Evolutionary conservation across 2,113 vertebrate genomes (phyloP), one percentile per base, ranked within the genome.

Genomic region (Caloenas nicobarica): DNA sequence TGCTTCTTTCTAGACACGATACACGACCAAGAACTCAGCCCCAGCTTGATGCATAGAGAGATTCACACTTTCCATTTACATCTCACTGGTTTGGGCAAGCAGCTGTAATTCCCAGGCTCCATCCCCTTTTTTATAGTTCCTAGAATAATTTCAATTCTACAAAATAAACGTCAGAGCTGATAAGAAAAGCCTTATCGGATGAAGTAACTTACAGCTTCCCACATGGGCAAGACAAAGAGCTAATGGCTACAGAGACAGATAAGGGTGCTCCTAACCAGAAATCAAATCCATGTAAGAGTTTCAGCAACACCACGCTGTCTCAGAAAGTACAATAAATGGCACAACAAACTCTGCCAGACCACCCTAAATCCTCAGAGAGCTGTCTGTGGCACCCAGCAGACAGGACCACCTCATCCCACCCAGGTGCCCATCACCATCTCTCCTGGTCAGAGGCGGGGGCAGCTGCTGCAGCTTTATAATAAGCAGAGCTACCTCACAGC

Each of bases 261-360:
- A 97, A 97, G 38, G 29, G 26, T 8, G 69, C 81, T 88, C 77
- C 69, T 51, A 96, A 82, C 38, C 91, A 95, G 94, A 89, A 81
- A 94, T 28, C 85, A 94, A 95, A 96, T 68, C 69, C 81, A 65
- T 13, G 38, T 62, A 81, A 64, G 25, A 60, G 88, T 42, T 93
- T 81, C 53, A n/a, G 62, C 82, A 79, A 46, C 38, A 82, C 36
- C n/a, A 61, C 56, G 15, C 53, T 8, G 3, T 13, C 93, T 88
- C 76, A 54, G 84, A 58, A 85, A 89, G 28, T 11, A 64, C 86
- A 95, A 82, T 5, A 88, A 60, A 82, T 16, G 78, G 57, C 24
- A 50, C n/a, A 62, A 31, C 6, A 26, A 71, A 66, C 64, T 62
- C 53, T 56, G 26, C 36, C 11, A 16, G 8, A 56, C 46, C 51